These are phyloP conservation scores for Nemotelus nigrinus DNA, from an alignment of 2,888 invertebrate genomes.

Conservation along the genomic window DNA sequence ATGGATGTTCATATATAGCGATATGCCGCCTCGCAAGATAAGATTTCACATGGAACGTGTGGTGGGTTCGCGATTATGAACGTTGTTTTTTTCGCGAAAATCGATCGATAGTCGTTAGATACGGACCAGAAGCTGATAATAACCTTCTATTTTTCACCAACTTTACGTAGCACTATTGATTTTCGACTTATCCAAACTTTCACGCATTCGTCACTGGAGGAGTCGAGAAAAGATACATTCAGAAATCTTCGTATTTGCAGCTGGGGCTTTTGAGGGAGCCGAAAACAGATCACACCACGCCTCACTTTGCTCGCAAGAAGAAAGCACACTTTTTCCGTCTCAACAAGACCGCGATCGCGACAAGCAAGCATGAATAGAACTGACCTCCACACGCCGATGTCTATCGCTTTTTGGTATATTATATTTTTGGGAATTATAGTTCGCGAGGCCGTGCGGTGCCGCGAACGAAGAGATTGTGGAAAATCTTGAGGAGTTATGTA, in stretches of 20 bases:
- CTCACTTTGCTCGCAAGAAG: not conserved
- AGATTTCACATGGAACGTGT: slow-evolving; percentile 33
- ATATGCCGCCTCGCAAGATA: slow-evolving; percentile 24
- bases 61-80: slow-evolving; percentile 11
- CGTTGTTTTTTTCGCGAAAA: slow-evolving; percentile 21
- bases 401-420: slow-evolving; percentile 37
- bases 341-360: slow-evolving; percentile 33
- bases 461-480: too few species aligned
- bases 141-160: not conserved
- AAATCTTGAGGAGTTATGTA: too few species aligned
- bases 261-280: too few species aligned
- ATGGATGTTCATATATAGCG: not conserved
- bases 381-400: slow-evolving; percentile 40
- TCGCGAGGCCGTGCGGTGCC: not conserved
- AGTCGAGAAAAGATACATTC: too few species aligned
- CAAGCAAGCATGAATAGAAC: slow-evolving; percentile 34
- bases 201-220: not conserved
- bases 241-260: too few species aligned
- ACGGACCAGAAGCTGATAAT: not conserved
- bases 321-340: slow-evolving; percentile 22
- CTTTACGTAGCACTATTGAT: not conserved
- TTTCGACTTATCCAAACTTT: slow-evolving; percentile 10
- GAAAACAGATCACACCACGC: too few species aligned
- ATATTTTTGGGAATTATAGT: slow-evolving; percentile 38
- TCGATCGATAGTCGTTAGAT: not conserved